Evolutionary conservation across 2,888 invertebrate genomes (phyloP).

Genomic region (Erebia palarica): DNA sequence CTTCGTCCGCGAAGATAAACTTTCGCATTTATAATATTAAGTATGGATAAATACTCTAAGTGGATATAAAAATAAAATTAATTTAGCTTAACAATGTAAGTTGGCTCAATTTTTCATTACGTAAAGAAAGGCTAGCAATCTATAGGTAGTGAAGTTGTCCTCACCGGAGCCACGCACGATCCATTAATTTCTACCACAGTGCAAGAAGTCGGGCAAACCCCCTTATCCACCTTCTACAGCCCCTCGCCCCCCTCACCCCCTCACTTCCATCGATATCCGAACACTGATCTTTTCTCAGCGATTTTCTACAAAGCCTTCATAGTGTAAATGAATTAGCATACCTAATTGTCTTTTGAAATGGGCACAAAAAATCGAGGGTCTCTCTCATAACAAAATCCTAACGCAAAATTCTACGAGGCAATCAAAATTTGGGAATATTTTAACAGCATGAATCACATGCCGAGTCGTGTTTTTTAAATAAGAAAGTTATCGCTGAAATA

Average conservation of each 20-base stretch:
- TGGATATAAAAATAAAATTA: not conserved
- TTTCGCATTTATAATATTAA: too few relatives aligned
- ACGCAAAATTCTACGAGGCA: slow-evolving; percentile 67
- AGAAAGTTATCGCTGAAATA: slow-evolving; percentile 59
- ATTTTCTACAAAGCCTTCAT: slow-evolving; percentile 67
- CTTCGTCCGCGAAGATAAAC: too few relatives aligned
- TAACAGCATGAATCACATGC: slow-evolving; percentile 67
- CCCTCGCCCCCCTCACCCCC: slow-evolving; percentile 41
- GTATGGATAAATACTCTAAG: too few relatives aligned
- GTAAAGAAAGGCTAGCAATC: slow-evolving; percentile 38
- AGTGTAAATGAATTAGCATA: slow-evolving; percentile 78
- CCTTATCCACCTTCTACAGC: slow-evolving; percentile 37
- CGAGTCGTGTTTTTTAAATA: slow-evolving; percentile 57
- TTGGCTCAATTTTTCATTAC: not conserved
- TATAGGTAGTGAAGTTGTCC: slow-evolving; percentile 51
- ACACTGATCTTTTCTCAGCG: slow-evolving; percentile 59
- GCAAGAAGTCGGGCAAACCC: slow-evolving; percentile 53
- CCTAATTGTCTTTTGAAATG: slow-evolving; percentile 73
- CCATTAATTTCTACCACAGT: slow-evolving; percentile 58
- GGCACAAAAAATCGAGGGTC: slow-evolving; percentile 67
- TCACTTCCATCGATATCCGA: slow-evolving; percentile 50
- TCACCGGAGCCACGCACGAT: slow-evolving; percentile 57
- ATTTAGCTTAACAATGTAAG: not conserved
- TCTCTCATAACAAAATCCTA: slow-evolving; percentile 60
- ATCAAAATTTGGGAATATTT: slow-evolving; percentile 75